These are phyloP conservation scores for Podilymbus podiceps DNA, from an alignment of 2,113 vertebrate species.

Conservation along the genomic window DNA sequence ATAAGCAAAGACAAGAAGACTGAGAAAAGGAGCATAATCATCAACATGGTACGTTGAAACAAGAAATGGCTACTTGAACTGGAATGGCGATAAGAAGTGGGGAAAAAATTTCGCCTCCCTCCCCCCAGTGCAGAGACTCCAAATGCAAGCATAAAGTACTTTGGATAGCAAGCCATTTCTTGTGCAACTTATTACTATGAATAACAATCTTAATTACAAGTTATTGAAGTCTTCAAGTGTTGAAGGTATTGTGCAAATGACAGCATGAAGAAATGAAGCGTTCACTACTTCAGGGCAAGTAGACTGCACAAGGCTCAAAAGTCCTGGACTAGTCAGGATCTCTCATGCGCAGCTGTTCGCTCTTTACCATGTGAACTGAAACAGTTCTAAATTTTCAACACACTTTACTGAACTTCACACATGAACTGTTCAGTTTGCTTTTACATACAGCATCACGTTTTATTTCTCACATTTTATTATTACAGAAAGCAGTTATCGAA, in stretches of 20 bases:
- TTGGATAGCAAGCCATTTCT: constrained; percentile 42
- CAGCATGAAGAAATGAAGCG: neutral
- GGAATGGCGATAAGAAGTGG: neutral
- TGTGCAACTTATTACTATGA: constrained; percentile 25
- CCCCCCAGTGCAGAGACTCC: neutral
- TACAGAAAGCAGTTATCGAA: neutral
- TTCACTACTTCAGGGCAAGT: rapidly evolving
- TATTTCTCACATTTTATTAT: neutral
- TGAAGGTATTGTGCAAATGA: neutral
- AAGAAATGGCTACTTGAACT: constrained; percentile 59
- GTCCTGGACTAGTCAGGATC: neutral
- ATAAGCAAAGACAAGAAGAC: constrained; percentile 80
- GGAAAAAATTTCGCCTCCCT: neutral
- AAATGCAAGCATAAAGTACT: rapidly evolving
- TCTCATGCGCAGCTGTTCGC: neutral
- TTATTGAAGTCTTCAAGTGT: constrained; percentile 34
- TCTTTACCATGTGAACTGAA: neutral
- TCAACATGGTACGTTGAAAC: constrained; percentile 60
- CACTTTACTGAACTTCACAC: neutral
- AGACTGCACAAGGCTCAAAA: neutral
- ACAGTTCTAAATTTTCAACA: neutral
- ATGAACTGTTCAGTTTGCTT: neutral
- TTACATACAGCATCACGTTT: rapidly evolving
- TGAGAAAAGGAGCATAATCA: constrained; percentile 83
- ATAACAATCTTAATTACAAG: neutral